Evolutionary conservation across 2,797 vertebrate species (phyloP), one percentile per base, ranked within the genome.

Genomic region (Brotula barbata): DNA sequence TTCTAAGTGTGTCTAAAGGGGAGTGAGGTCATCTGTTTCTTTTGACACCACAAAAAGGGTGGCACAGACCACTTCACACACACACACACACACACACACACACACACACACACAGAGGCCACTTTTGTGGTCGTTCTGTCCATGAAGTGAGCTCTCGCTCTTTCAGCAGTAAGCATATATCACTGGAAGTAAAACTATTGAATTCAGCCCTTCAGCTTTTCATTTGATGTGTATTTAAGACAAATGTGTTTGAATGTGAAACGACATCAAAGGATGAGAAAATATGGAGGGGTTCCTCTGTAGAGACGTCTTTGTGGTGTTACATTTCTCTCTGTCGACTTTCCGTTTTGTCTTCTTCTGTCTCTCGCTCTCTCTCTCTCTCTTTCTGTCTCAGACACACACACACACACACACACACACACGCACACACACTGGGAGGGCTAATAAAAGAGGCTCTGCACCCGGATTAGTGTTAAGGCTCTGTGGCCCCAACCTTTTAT

Each of bases 401-500:
- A 57, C 22, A 60, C 48, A 47, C 46, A 50, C 28, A 54, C 25
- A 59, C 46, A 70, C 45, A 77, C 45, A 79, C 52, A 68, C 52
- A 77, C 58, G 78, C 64, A 67, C 73, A 77, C 62, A 85, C 77
- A 57, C 64, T 52, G 31, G 70, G 73, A 56, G 21, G 23, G 77
- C 75, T 85, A 85, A 88, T 87, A 85, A 87, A 83, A 89, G 82
- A 74, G 71, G 63, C 69, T 77, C 70, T 80, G 69, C 68, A 65
- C 75, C 57, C 20, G 64, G 87, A 86, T 87, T 86, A 87, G 80
- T 45, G 58, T 78, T 69, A 81, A 80, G 65, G 72, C 86, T 78
- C 73, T 64, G 68, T 5, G 49, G 83, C 63, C 66, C 77, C 72
- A 74, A 75, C 83, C 86, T 85, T 89, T 89, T 90, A 87, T 87